Base-by-base conservation (phyloP, 2,888 invertebrate species). In the Pandemis cinnamomeana region DNA sequence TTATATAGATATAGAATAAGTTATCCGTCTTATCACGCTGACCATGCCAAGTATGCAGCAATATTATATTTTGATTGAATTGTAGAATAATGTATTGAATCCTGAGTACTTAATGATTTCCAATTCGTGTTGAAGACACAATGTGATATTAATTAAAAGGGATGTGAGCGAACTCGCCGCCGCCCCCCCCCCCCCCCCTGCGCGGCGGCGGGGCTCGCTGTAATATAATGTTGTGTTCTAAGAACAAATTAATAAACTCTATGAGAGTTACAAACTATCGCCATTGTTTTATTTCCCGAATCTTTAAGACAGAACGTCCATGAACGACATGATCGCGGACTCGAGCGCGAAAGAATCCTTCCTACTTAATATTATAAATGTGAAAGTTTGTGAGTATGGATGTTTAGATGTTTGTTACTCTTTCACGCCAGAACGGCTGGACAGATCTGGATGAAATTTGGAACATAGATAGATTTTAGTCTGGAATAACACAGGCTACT, bases 231-330 rank as follows among this genome's bases (percentile, higher is more conserved):
- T 73, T 69, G 48, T 68, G 72, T 73, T 73, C 72, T 69, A 73
- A 73, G 72, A 73, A 73, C 72, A 73, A 73, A 73, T 72, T 55
- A 67, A 72, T 68, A 69, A 73, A 73, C 72, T 73, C 72, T 73
- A 73, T 73, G 72, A 73, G 72, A 64, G 72, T 73, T 73, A 64
- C 55, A 69, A 64, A 69, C 46, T 42, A 48, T 7, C 13, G 0
- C 10, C 13, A 20, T 58, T 51, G 64, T 73, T 73, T 72, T 51
- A 69, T 62, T 73, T 0, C 13, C 11, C 11, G 7, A 6, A 58
- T 53, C 44, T 64, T 7, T 7, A 10, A 11, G 13, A n/a, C n/a
- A n/a, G n/a, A n/a, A n/a, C n/a, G n/a, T n/a, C n/a, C n/a, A n/a
- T n/a, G n/a, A 11, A 0, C 0, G 10, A 11, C 20, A 20, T 20